Conservation (phyloP, 2,888 invertebrate genomes). For the Leucania comma region DNA sequence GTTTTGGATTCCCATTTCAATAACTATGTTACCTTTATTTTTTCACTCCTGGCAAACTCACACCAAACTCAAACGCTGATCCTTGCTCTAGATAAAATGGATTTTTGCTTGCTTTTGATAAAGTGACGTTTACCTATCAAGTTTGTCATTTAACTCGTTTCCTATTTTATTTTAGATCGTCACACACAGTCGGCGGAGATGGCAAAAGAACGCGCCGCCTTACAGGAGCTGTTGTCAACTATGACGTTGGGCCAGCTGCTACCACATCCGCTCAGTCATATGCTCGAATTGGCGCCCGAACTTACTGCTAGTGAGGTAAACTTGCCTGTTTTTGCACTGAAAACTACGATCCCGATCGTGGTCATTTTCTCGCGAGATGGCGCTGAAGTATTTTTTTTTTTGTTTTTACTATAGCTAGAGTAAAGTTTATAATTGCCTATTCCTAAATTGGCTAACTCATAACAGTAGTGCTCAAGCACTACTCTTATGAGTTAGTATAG, state of each 20-base stretch:
- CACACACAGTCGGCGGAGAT: conserved; percentile 79
- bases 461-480: too few relatives aligned
- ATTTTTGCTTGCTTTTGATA: neutral
- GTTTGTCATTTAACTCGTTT: neutral
- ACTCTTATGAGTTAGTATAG: too few relatives aligned
- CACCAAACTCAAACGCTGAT: neutral
- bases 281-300: conserved; percentile 94
- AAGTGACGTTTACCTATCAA: neutral
- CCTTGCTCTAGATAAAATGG: too few relatives aligned
- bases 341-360: too few relatives aligned
- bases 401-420: too few relatives aligned
- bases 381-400: too few relatives aligned
- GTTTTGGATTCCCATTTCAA: neutral
- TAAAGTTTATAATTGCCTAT: too few relatives aligned
- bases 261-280: conserved; percentile 95
- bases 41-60: neutral
- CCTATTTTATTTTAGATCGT: conserved; percentile 77
- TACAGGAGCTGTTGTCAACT: conserved; percentile 93
- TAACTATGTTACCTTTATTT: neutral
- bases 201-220: conserved; percentile 79
- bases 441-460: too few relatives aligned
- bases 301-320: conserved; percentile 93
- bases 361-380: too few relatives aligned
- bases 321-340: too few relatives aligned
- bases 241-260: conserved; percentile 96